Conservation (phyloP, 2,113 vertebrate genomes). For the Mesembrinibis cayennensis region DNA sequence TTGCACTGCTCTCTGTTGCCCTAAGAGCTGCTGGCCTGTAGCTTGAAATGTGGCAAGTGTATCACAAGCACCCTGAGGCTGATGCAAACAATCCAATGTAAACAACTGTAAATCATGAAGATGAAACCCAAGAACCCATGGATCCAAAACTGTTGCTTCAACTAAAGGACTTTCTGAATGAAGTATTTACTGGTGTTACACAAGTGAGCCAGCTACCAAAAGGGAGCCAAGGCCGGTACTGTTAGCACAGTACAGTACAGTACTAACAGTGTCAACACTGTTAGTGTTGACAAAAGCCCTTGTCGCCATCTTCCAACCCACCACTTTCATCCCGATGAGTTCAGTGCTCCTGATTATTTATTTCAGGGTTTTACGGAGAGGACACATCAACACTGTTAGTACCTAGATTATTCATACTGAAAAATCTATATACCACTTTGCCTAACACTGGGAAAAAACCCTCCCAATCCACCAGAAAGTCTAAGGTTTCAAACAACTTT, state of each 20-base stretch:
- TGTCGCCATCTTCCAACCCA: not conserved
- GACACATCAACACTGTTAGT: not conserved
- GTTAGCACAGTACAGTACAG: too few relatives aligned
- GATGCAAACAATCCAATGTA: not conserved
- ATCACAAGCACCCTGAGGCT: not conserved
- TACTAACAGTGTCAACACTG: too few relatives aligned
- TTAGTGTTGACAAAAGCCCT: not conserved
- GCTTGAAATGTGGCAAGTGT: fast-evolving
- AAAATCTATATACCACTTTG: not conserved
- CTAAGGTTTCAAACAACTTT: not conserved
- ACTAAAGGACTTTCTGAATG: not conserved
- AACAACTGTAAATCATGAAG: not conserved
- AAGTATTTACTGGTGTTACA: too few relatives aligned
- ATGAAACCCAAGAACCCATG: not conserved
- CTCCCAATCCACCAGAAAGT: not conserved
- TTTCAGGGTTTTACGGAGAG: not conserved
- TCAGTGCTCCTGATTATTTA: not conserved
- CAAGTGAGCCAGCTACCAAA: not conserved
- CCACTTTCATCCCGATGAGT: not conserved
- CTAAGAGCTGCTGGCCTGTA: not conserved
- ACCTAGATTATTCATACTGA: not conserved
- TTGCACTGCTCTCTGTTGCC: not conserved
- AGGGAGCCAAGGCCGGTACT: not conserved
- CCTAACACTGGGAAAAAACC: not conserved
- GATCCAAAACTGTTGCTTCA: not conserved